Evolutionary conservation across 1,140 invertebrate species (phyloP).

Genomic region (Drosophila teissieri): DNA sequence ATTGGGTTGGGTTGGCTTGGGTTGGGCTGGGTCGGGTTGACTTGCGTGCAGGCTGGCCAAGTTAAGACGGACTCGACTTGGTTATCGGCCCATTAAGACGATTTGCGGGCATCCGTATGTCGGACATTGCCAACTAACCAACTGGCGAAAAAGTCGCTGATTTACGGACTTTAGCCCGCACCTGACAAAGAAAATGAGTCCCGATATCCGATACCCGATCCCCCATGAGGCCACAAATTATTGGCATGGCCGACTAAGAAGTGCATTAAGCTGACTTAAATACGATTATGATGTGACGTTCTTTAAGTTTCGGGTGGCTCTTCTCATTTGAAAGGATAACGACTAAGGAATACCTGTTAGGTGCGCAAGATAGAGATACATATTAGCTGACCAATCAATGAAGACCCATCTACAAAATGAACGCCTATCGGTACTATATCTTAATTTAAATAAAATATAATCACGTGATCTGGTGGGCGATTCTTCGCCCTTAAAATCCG

Average conservation of each 20-base stretch:
- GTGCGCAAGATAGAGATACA: too few relatives aligned
- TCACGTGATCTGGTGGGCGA: background rate
- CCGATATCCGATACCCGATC: too few relatives aligned
- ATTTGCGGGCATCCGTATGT: slow-evolving; percentile 24
- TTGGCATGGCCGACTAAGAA: slow-evolving; percentile 8
- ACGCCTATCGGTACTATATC: too few relatives aligned
- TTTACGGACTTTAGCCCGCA: slow-evolving; percentile 30
- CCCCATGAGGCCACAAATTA: slow-evolving; percentile 3
- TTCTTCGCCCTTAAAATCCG: background rate
- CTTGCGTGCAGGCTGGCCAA: slow-evolving; percentile 5
- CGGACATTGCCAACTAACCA: slow-evolving; percentile 29
- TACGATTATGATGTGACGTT: slow-evolving; percentile 8
- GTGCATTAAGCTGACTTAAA: slow-evolving; percentile 21
- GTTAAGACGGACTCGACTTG: slow-evolving; percentile 23
- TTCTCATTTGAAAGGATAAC: slow-evolving; percentile 1
- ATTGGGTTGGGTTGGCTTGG: background rate
- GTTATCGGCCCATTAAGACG: slow-evolving; percentile 39
- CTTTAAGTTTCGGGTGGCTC: background rate
- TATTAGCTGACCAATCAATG: too few relatives aligned
- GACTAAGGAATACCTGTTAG: slow-evolving; percentile 12
- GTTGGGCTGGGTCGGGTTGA: slow-evolving; percentile 11
- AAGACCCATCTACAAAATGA: too few relatives aligned
- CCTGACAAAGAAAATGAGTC: slow-evolving; percentile 40
- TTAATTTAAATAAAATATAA: background rate
- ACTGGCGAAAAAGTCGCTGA: slow-evolving; percentile 44